Evolutionary conservation across 2,888 invertebrate genomes (phyloP), one percentile per base, ranked within the genome.

Genomic region (Zaprionus bogoriensis): DNA sequence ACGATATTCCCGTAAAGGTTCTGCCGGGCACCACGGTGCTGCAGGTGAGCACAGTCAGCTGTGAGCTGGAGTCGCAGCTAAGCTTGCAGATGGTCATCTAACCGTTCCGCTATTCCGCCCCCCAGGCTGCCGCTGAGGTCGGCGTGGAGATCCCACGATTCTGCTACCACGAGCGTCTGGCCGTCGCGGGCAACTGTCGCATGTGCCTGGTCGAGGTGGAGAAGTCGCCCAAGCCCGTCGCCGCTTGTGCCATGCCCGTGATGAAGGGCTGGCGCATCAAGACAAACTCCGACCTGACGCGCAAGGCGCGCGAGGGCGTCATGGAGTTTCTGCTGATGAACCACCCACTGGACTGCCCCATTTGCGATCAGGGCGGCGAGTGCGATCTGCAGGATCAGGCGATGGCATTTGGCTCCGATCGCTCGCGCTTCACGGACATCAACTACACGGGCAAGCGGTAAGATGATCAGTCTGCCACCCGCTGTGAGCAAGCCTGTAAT

Each of bases 191-290:
- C 42, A 99, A 99, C 92, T 99, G 99, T 89, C 94, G 99, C 69
- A 99, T 99, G 99, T 99, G 99, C 92, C 93, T 99, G 23, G 99
- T 99, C 0, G 99, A 99, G 92, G 98, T 99, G 9, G 99, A 99
- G 90, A 99, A 97, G 90, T 97, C 98, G 38, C 96, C 98, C 1
- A 98, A 99, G 93, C 99, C 99, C 0, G 97, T 98, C 0, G 99
- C 99, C 6, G 98, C 99, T 0, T 99, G 99, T 91, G 99, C 99
- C 10, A 99, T 99, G 99, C 99, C 99, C 0, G 99, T 99, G 0
- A 98, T 99, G 99, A 99, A 99, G 91, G 99, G 99, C n/a, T 98
- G 97, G 99, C 94, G 96, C 74, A 95, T 99, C 17, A 99, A 99
- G 91, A 99, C 99, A 17, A 96, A 99, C 90, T 99, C 99, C 0